Evolutionary conservation across 2,797 vertebrate species (phyloP).

Genomic region (Passerculus sandwichensis): DNA sequence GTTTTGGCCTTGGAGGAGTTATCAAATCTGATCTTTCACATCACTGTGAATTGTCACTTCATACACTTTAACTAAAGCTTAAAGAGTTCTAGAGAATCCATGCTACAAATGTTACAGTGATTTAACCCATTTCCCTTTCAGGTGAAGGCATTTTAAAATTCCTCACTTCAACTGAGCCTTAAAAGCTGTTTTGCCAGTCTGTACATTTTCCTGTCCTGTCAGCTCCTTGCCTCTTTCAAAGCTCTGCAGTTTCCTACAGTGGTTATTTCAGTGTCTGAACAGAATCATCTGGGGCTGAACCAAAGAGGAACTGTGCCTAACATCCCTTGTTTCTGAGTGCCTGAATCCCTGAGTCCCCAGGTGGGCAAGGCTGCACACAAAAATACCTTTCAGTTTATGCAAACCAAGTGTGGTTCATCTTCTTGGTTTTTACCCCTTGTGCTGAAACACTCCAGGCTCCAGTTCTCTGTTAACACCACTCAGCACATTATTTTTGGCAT

Average conservation of each 20-base stretch:
- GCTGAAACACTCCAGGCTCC: neutral
- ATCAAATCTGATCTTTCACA: neutral
- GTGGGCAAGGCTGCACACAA: neutral
- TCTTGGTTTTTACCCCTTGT: neutral
- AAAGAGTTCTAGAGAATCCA: neutral
- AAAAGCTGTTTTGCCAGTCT: neutral
- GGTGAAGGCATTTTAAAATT: neutral
- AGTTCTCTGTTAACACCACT: neutral
- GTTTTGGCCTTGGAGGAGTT: neutral
- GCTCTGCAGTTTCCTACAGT: neutral
- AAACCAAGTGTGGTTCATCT: neutral
- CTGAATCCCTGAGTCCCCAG: neutral
- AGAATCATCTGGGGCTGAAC: neutral
- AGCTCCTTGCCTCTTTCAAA: neutral
- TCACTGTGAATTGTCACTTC: neutral
- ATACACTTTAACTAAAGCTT: neutral
- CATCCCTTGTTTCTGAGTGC: neutral
- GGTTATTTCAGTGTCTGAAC: neutral
- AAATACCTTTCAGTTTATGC: neutral
- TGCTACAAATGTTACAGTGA: neutral
- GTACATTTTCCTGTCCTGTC: neutral
- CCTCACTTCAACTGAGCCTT: neutral
- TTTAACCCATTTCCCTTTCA: neutral
- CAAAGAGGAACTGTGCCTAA: neutral
- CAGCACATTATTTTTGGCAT: neutral